Evolutionary conservation across 2,797 vertebrate species (phyloP).

Genomic region (Ciconia nigra): DNA sequence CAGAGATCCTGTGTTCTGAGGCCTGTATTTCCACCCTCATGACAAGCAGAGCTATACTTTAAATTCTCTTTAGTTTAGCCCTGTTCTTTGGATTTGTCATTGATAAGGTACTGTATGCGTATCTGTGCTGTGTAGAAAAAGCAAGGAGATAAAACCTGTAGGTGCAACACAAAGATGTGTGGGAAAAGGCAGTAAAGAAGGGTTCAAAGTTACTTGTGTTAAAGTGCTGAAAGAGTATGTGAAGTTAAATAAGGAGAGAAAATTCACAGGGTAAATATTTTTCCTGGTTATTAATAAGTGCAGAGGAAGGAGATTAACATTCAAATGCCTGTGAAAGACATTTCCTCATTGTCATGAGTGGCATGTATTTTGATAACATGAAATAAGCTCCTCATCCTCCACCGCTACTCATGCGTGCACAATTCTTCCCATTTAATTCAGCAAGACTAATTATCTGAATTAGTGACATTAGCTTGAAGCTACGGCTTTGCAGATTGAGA

Average conservation of each 20-base stretch:
- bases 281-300: not conserved
- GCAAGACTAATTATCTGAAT: conserved; percentile 59
- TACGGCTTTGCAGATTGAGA: not conserved
- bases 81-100: not conserved
- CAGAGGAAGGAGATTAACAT: not conserved
- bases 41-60: not conserved
- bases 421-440: conserved; percentile 50
- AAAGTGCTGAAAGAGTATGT: not conserved
- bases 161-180: not conserved
- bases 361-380: not conserved
- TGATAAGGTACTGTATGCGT: not conserved
- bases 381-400: conserved; percentile 12
- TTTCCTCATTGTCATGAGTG: not conserved
- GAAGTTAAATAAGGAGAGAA: not conserved
- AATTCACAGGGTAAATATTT: not conserved
- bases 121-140: not conserved
- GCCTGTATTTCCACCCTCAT: not conserved
- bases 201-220: not conserved
- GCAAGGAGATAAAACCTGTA: not conserved
- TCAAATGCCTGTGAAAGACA: not conserved
- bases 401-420: not conserved
- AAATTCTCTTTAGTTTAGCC: not conserved
- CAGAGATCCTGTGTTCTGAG: not conserved
- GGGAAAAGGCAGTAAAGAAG: not conserved
- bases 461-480: conserved; percentile 44